Conservation (phyloP, 2,888 invertebrate species). For the Empis stercorea region DNA sequence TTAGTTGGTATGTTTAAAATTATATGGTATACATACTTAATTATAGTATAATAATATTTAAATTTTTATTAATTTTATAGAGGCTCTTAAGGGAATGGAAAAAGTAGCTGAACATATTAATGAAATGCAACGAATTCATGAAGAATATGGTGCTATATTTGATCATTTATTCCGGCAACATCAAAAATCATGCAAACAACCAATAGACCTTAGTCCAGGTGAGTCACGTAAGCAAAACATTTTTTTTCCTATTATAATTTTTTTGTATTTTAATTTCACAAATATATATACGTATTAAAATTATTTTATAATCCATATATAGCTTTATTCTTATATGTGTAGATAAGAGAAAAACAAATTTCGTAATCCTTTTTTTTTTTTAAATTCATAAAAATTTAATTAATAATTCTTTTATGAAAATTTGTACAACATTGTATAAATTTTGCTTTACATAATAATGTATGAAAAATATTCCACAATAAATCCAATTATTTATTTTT, state of each 20-base stretch:
- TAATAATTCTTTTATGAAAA: too few species aligned
- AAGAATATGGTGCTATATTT: constrained; percentile 97
- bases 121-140: constrained; percentile 99
- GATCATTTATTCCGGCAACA: constrained; percentile 93
- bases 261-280: background rate
- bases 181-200: constrained; percentile 88
- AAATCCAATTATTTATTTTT: too few species aligned
- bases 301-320: too few species aligned
- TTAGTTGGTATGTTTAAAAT: constrained; percentile 56
- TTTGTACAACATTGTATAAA: too few species aligned
- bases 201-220: constrained; percentile 87
- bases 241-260: background rate
- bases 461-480: too few species aligned
- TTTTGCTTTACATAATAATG: too few species aligned
- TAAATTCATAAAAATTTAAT: too few species aligned
- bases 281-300: too few species aligned
- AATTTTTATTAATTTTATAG: constrained; percentile 38
- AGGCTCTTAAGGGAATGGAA: constrained; percentile 95
- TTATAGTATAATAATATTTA: too few species aligned
- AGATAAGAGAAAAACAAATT: too few species aligned
- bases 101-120: constrained; percentile 98
- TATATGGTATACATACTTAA: background rate
- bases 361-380: too few species aligned
- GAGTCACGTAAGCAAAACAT: constrained; percentile 12
- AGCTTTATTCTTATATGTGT: too few species aligned